These are phyloP conservation scores for Glomeris marginata DNA, from an alignment of 2,888 invertebrate species.

Conservation along the genomic window DNA sequence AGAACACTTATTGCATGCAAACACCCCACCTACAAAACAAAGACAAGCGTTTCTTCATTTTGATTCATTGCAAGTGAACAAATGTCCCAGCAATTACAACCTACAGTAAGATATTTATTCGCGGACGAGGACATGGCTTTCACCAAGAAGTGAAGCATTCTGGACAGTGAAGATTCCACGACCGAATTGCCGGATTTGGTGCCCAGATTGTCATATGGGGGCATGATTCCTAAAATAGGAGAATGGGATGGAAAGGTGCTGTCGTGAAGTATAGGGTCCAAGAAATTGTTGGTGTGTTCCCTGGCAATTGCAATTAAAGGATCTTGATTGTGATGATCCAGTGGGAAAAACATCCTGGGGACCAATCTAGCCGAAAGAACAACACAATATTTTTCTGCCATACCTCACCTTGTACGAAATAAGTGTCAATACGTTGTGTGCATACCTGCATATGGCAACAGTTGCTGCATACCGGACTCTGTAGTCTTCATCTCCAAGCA, in stretches of 20 bases:
- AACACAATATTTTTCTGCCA: not conserved
- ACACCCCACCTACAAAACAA: conserved; percentile 40
- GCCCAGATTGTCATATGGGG: conserved; percentile 22
- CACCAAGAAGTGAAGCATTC: conserved; percentile 38
- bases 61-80: not conserved
- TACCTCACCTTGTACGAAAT: no score
- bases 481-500: conserved; percentile 58
- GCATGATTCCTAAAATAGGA: conserved; percentile 37
- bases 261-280: conserved; percentile 27
- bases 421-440: no score
- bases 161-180: conserved; percentile 40
- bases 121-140: conserved; percentile 43
- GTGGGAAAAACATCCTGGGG: conserved; percentile 28
- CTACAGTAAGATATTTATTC: conserved; percentile 51
- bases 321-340: conserved; percentile 37
- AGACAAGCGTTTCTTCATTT: not conserved
- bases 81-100: conserved; percentile 22
- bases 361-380: conserved; percentile 24
- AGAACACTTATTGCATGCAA: conserved; percentile 51
- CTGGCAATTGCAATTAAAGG: conserved; percentile 39
- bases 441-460: conserved; percentile 43
- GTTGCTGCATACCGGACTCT: conserved; percentile 58
- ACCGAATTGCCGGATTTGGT: conserved; percentile 16
- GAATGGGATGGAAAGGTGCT: conserved; percentile 30
- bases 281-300: conserved; percentile 23